phyloP scores from a whole-genome alignment of 2,888 invertebrate species.

The Phortica okadai region DNA sequence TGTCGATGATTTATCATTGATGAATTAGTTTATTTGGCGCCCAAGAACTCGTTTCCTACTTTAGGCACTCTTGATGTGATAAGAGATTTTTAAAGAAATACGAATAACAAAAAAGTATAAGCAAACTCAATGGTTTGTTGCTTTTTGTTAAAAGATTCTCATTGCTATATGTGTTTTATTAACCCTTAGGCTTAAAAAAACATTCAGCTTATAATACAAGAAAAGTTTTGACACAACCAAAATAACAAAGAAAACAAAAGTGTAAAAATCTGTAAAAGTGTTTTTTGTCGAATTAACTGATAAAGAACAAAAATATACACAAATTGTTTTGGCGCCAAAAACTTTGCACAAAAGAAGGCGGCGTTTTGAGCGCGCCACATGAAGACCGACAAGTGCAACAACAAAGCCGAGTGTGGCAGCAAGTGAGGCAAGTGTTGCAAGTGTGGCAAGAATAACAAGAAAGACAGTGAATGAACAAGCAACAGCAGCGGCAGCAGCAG shows the following conservation, averaged over 20 bases:
- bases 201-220: no score
- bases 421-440: not conserved
- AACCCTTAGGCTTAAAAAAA: no score
- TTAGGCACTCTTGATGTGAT: no score
- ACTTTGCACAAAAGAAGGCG: constrained; percentile 1
- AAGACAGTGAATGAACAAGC: not conserved
- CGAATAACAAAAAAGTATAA: not conserved
- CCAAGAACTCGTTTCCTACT: no score
- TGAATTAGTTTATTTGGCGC: no score
- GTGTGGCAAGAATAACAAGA: not conserved
- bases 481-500: not conserved
- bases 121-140: no score
- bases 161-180: no score
- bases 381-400: not conserved
- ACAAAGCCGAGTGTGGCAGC: not conserved
- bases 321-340: constrained; percentile 23
- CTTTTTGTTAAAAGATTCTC: no score
- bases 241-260: not conserved
- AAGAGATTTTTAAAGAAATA: not conserved
- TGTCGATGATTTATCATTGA: no score
- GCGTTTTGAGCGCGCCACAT: not conserved
- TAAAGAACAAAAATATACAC: not conserved
- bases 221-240: not conserved
- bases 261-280: constrained; percentile 11
- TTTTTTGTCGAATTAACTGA: not conserved